Evolutionary conservation across 2,113 vertebrate species (phyloP), one percentile per base, ranked within the genome.

Genomic region (Pithys albifrons): DNA sequence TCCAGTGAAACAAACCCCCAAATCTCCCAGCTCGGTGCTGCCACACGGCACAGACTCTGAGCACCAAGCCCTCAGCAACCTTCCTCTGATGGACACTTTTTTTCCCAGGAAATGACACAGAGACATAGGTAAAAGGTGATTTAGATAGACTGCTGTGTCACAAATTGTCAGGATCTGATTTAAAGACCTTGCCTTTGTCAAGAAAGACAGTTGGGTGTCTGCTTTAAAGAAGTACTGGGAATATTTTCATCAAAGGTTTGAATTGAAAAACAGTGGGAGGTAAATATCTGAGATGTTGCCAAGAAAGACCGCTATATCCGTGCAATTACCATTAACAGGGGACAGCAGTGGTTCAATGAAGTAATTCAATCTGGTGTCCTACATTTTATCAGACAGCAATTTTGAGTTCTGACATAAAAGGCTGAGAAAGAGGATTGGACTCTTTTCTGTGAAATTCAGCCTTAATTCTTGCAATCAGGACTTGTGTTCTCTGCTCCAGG

Each of bases 81-180:
- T 96, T 96, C 78, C 96, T 97, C 96, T 98, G 98, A 98, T 88
- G 98, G 98, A 98, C 98, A 98, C 90, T 96, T 97, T 94, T 96
- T 98, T 97, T 96, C 88, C 93, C 95, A 97, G 97, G 97, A 98
- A 98, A 98, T 98, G 98, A 98, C 99, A 99, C 97, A 96, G 97
- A 98, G 98, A 99, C 97, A 98, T 97, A 98, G 98, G 98, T 98
- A 97, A 98, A 97, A 98, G 98, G 98, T 98, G 98, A 99, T 99
- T 98, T 98, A 96, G 98, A 98, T 98, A 95, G 98, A 99, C 98
- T 95, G 98, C 98, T 98, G 97, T 99, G 99, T 98, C 99, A 98
- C 98, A 99, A 98, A 98, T 98, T 99, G 99, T 99, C 98, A 98
- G 98, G 98, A 98, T 99, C 98, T 99, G 98, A 98, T 98, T 98